Evolutionary conservation across 2,113 vertebrate genomes (phyloP).

Genomic region (Corvus moneduloides): DNA sequence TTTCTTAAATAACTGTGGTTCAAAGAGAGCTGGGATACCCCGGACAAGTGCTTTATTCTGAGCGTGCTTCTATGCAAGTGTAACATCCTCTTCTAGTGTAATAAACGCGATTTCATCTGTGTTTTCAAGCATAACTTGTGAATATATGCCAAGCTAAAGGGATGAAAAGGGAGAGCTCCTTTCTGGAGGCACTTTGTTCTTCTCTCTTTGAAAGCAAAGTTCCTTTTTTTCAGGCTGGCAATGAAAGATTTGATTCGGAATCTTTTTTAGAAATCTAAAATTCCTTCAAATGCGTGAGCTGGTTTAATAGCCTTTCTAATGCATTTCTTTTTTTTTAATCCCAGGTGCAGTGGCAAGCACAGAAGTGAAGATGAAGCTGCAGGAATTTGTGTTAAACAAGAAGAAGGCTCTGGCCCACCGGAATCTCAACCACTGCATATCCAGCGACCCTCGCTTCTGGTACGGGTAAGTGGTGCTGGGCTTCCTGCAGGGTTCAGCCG

Average conservation of each 20-base stretch:
- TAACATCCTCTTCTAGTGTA: background rate
- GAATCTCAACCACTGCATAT: conserved; percentile 94
- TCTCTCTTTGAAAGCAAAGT: background rate
- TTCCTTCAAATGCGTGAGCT: background rate
- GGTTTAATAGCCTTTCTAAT: background rate
- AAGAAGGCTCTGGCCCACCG: conserved; percentile 96
- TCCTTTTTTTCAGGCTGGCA: background rate
- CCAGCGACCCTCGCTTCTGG: conserved; percentile 93
- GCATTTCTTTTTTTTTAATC: background rate
- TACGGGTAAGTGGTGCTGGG: conserved; percentile 86
- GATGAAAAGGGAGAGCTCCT: background rate
- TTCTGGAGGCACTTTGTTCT: background rate
- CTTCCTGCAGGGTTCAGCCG: background rate
- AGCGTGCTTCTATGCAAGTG: background rate
- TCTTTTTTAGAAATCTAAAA: background rate
- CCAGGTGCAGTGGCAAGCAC: conserved; percentile 97
- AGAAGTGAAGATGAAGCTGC: conserved; percentile 96
- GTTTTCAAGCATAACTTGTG: background rate
- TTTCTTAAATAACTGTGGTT: background rate
- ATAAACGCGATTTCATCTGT: background rate
- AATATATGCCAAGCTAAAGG: background rate
- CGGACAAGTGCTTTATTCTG: background rate
- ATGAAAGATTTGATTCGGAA: background rate
- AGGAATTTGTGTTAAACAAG: conserved; percentile 97
- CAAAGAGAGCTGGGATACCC: background rate